These are phyloP conservation scores for Enteromius fasciolatus DNA, from an alignment of 2,797 vertebrate species.

Conservation along the genomic window DNA sequence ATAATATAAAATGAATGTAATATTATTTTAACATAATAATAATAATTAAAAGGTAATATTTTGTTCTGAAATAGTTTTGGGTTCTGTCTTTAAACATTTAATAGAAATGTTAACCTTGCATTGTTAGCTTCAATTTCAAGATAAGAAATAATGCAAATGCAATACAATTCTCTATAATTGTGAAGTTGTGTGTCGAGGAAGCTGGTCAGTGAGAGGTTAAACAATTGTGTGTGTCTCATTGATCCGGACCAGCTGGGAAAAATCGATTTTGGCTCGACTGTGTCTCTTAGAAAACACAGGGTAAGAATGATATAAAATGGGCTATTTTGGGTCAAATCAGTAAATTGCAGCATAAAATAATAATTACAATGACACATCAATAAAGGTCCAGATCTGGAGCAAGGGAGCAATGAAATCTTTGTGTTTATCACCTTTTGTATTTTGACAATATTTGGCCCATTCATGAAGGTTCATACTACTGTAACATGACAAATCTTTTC, in stretches of 20 bases:
- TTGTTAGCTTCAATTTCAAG: not conserved
- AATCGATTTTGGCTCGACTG: not conserved
- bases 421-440: not conserved
- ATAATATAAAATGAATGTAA: too few relatives aligned
- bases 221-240: constrained; percentile 20
- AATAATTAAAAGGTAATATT: not conserved
- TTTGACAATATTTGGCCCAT: not conserved
- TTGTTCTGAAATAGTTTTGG: not conserved
- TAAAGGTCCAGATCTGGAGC: not conserved
- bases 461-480: not conserved
- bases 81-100: not conserved
- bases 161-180: not conserved
- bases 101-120: not conserved
- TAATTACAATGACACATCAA: not conserved
- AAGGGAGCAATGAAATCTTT: not conserved
- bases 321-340: not conserved
- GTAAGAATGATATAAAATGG: not conserved
- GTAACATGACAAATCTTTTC: not conserved
- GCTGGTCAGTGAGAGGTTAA: constrained; percentile 17
- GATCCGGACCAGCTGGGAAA: constrained; percentile 18
- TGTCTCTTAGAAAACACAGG: not conserved
- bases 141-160: not conserved
- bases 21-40: not conserved
- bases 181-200: not conserved
- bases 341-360: constrained; percentile 20